Evolutionary conservation across 2,888 invertebrate genomes (phyloP).

Genomic region (Dicycla oo): DNA sequence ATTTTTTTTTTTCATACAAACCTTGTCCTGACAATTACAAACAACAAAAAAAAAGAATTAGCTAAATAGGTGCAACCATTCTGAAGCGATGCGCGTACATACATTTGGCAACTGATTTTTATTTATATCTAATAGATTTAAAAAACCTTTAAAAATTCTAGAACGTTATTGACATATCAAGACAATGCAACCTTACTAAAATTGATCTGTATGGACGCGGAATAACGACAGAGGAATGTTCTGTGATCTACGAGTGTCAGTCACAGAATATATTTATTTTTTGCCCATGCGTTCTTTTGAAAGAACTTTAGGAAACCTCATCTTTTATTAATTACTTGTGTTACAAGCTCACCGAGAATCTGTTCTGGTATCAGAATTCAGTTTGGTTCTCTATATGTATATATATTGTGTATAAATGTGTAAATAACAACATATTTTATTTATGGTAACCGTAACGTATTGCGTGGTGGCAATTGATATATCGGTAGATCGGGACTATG

Average conservation of each 20-base stretch:
- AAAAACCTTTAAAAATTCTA: neutral
- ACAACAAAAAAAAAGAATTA: too few species aligned
- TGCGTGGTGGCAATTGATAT: slow-evolving; percentile 82
- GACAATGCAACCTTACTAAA: neutral
- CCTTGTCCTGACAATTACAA: too few species aligned
- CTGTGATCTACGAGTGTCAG: too few species aligned
- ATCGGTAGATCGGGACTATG: slow-evolving; percentile 82
- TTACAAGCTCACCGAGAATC: slow-evolving; percentile 14
- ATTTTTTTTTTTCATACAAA: too few species aligned
- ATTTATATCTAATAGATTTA: too few species aligned
- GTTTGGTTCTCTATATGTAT: slow-evolving; percentile 10
- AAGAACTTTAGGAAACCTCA: neutral
- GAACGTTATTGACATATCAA: neutral
- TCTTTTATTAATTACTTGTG: slow-evolving; percentile 26
- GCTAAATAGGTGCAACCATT: too few species aligned
- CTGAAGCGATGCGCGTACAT: too few species aligned
- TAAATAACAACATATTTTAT: slow-evolving; percentile 70
- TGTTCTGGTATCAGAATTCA: slow-evolving; percentile 12
- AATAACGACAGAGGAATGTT: neutral
- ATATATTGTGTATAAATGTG: slow-evolving; percentile 53
- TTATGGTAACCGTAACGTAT: slow-evolving; percentile 74
- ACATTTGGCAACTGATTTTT: too few species aligned
- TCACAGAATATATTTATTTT: neutral
- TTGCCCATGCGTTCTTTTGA: neutral
- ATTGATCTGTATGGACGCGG: too few species aligned